Percentiles rank a stretch among this genome's conserved stretches.
These are phyloP conservation scores for Eptesicus fuscus DNA, from an alignment of 2,113 vertebrate genomes.

Conservation along the genomic window DNA sequence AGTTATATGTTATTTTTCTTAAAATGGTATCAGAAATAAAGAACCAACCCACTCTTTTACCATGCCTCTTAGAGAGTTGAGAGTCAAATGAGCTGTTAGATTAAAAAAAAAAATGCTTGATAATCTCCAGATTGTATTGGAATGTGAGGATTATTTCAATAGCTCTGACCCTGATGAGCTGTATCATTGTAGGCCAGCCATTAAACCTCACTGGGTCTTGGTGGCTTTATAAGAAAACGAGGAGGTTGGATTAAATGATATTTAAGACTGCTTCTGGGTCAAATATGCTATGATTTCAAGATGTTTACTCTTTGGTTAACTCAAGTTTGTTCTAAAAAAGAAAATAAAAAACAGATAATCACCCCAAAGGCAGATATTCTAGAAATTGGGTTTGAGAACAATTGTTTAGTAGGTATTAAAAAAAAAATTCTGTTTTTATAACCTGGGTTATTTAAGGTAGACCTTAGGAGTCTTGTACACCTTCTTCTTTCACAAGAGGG, in stretches of 20 bases:
- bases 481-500: neutral
- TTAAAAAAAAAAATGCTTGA: neutral
- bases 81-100: neutral
- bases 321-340: neutral
- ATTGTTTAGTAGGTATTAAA: neutral
- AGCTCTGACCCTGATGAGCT: neutral
- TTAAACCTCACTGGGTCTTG: neutral
- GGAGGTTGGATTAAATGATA: neutral
- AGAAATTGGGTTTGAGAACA: constrained; percentile 24
- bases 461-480: neutral
- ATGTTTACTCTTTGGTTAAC: neutral
- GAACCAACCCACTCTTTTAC: neutral
- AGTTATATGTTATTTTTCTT: neutral
- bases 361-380: neutral
- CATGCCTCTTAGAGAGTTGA: neutral
- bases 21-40: constrained; percentile 20
- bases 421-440: neutral
- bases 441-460: neutral
- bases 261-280: neutral
- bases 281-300: constrained; percentile 17
- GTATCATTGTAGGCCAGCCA: neutral
- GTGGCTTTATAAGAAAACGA: neutral
- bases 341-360: neutral
- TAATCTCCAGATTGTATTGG: neutral
- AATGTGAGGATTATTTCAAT: neutral